A percentile compares a stretch with the other conserved stretches of the same genome.
Evolutionary conservation across 1,140 invertebrate species (phyloP).

Genomic region (Drosophila pseudoananassae): DNA sequence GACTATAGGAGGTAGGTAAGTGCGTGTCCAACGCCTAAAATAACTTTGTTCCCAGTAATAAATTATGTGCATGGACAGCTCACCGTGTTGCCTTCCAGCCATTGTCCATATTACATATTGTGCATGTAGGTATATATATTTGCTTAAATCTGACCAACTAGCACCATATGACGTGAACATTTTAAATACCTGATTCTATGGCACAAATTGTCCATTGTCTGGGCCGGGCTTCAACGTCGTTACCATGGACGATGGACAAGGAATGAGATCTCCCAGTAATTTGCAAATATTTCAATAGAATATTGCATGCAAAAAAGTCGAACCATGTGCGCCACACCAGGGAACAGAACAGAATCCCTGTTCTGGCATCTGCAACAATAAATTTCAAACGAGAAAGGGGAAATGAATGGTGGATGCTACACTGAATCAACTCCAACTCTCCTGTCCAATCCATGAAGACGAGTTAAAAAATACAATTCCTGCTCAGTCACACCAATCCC

Average conservation of each 20-base stretch:
- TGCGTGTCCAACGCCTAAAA: conserved; percentile 66
- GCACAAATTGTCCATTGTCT: conserved; percentile 63
- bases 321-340: conserved; percentile 66
- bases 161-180: conserved; percentile 55
- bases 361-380: conserved; percentile 63
- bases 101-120: conserved; percentile 5
- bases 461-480: conserved; percentile 45
- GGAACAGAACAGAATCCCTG: conserved; percentile 25
- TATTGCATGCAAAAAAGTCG: conserved; percentile 54
- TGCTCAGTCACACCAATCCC: conserved; percentile 8
- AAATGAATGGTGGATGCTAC: conserved; percentile 53
- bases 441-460: conserved; percentile 9
- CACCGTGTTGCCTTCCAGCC: conserved; percentile 27
- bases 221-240: conserved; percentile 48
- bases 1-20: conserved; percentile 1
- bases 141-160: conserved; percentile 43
- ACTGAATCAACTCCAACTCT: conserved; percentile 14
- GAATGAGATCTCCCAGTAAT: conserved; percentile 55
- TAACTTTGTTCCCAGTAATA: conserved; percentile 64
- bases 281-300: conserved; percentile 82
- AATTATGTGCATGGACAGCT: conserved; percentile 73
- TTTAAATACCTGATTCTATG: conserved; percentile 72
- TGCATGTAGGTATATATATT: conserved; percentile 4
- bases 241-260: conserved; percentile 17
- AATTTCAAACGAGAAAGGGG: conserved; percentile 55